Conservation (phyloP, 64 coral and sea anemone species). For the Porites lutea region DNA sequence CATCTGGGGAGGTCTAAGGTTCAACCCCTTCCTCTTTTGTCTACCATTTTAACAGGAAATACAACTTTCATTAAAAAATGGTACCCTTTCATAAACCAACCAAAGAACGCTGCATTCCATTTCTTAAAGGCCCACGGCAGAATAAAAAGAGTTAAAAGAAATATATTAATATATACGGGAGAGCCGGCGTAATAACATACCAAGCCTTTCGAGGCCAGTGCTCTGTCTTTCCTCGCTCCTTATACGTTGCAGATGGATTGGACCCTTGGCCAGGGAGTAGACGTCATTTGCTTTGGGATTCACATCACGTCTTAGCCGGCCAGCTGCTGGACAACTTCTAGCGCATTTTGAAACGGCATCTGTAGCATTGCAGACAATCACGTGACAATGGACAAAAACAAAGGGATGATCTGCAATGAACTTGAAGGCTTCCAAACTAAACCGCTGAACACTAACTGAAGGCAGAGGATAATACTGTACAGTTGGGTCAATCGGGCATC, state of each 20-base stretch:
- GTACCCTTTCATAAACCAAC: too few species aligned
- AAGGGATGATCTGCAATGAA: conserved; percentile 50
- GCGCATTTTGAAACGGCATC: conserved; percentile 1
- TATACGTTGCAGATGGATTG: neutral
- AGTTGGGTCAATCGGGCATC: conserved; percentile 45
- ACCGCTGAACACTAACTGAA: conserved; percentile 15
- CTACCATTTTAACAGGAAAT: too few species aligned
- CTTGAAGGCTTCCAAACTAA: conserved; percentile 69
- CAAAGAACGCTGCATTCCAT: too few species aligned
- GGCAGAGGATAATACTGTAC: conserved; percentile 27
- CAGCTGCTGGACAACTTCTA: conserved; percentile 46
- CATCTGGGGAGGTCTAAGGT: too few species aligned
- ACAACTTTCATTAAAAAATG: too few species aligned
- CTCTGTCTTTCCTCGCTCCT: neutral
- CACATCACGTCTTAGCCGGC: conserved; percentile 29
- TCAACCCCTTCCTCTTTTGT: too few species aligned
- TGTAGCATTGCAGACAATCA: conserved; percentile 50
- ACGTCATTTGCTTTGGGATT: neutral
- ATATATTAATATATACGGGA: too few species aligned
- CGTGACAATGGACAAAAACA: conserved; percentile 60
- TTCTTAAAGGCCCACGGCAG: too few species aligned
- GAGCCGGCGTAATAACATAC: neutral
- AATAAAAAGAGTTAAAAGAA: too few species aligned
- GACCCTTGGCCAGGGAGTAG: neutral
- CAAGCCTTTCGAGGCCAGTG: neutral